These are phyloP conservation scores for Meandrina meandrites DNA, from an alignment of 92 coral and sea anemone genomes.

Conservation along the genomic window DNA sequence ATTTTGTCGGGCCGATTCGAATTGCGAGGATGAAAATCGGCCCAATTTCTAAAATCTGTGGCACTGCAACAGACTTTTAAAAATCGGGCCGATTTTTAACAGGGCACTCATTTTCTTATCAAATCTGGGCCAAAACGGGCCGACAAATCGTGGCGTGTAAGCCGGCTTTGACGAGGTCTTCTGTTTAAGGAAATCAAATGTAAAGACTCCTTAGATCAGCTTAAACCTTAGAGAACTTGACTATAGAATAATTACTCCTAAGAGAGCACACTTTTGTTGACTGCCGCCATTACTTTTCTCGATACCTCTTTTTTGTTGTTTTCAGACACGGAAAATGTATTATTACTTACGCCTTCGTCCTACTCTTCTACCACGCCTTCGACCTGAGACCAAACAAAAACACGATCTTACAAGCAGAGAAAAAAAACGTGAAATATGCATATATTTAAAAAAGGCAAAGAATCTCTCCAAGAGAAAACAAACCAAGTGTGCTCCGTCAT, in stretches of 20 bases:
- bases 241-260: background rate
- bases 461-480: background rate
- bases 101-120: too few species aligned
- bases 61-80: too few species aligned
- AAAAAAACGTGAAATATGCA: background rate
- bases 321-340: background rate
- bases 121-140: too few species aligned
- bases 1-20: too few species aligned
- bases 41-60: too few species aligned
- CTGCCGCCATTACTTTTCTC: too few species aligned
- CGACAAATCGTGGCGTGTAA: too few species aligned
- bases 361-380: constrained; percentile 6
- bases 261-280: background rate
- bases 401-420: background rate
- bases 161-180: too few species aligned
- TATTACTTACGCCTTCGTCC: constrained; percentile 2
- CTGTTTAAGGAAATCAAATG: background rate
- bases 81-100: too few species aligned
- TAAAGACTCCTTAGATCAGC: background rate
- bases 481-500: background rate
- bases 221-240: background rate
- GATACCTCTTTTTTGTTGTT: background rate
- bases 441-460: background rate
- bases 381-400: background rate
- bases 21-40: too few species aligned